phyloP scores from a whole-genome alignment of 2,797 vertebrate genomes.

The Microtus californicus region DNA sequence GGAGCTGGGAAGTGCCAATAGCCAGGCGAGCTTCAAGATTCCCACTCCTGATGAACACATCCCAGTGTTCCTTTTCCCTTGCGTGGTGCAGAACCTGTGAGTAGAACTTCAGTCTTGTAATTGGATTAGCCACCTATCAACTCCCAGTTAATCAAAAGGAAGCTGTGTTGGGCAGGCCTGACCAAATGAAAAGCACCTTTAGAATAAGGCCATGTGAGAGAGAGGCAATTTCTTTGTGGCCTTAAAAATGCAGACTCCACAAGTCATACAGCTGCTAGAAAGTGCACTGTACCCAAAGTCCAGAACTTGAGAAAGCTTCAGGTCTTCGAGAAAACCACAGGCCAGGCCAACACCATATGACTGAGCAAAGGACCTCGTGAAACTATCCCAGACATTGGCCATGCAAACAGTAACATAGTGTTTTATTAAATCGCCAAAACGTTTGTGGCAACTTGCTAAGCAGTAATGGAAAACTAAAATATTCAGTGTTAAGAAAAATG shows the following conservation, averaged over 20 bases:
- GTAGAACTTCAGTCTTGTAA: background rate
- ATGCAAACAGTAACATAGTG: background rate
- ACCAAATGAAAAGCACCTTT: background rate
- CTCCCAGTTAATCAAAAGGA: constrained; percentile 14
- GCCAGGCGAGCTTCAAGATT: background rate
- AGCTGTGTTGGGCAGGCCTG: background rate
- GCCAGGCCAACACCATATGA: background rate
- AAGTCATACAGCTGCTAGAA: background rate
- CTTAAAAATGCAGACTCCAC: background rate
- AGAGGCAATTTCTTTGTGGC: background rate
- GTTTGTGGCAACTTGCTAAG: background rate
- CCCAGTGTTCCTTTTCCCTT: background rate
- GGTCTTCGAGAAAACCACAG: background rate
- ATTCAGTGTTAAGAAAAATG: constrained; percentile 26
- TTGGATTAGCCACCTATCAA: background rate
- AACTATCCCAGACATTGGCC: background rate
- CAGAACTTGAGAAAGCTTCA: background rate
- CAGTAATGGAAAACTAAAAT: background rate
- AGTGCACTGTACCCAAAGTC: background rate
- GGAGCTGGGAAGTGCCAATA: constrained; percentile 1
- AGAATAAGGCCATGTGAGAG: background rate
- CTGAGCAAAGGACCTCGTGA: background rate
- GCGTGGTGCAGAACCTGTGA: background rate
- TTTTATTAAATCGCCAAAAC: background rate
- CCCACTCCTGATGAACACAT: background rate